Base-by-base conservation (phyloP, 2,888 invertebrate species). In the Xanthorhoe spadicearia region DNA sequence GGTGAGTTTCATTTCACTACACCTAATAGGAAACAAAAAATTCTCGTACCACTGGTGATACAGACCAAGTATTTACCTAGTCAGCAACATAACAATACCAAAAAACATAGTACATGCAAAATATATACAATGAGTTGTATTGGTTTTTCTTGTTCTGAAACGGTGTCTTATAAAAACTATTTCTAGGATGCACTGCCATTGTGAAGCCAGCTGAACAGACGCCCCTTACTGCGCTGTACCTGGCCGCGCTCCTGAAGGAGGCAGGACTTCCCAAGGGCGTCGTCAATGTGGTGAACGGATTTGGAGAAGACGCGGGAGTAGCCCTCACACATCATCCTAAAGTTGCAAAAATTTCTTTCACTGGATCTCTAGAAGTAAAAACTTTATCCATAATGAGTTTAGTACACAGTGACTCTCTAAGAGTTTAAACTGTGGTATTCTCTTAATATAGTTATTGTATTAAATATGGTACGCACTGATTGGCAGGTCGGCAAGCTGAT, bases 161-260 rank as follows among this genome's bases (percentile, higher is more conserved):
- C 5, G 28, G 28, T 28, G 5, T 28, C 28, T 28, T 2, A 28
- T 28, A 28, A 4, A 5, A 28, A 28, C 2, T 5, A 10, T 38
- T 38, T 38, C 38, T 19, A 90, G 96, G 96, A 74, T 95, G 98
- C 81, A 97, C 97, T 0, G 94, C 97, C 15, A 95, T 98, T 0
- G 93, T 98, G 72, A 99, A 99, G 87, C 97, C 98, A 0, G 98
- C 99, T 0, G 98, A 99, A 84, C 98, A 98, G 87, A 99, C 98
- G 0, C 97, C 98, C 0, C 89, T 99, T 53, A 97, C 98, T 0
- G 98, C 98, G 0, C 90, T 98, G 17, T 97, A 96, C 75, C 88
- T 98, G 2, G 98, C 97, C 0, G 95, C 97, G 62, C 89, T 99
- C 61, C 86, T 94, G 17, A 96, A 94, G 74, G 97, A 98, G 91